Evolutionary conservation across 2,888 invertebrate species (phyloP).

Genomic region (Amphipyra tragopoginis): DNA sequence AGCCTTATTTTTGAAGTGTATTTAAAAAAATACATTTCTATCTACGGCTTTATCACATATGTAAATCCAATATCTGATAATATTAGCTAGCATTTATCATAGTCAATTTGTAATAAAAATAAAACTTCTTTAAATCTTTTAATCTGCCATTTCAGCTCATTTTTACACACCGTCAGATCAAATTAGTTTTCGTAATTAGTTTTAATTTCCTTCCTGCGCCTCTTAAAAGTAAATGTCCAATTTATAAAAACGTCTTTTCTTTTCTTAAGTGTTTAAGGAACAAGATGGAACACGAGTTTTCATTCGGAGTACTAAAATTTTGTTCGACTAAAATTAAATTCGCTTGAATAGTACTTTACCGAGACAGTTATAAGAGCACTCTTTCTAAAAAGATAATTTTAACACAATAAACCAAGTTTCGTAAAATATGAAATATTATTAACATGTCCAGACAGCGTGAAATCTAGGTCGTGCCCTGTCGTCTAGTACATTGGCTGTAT

Average conservation of each 20-base stretch:
- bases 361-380: constrained; percentile 16
- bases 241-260: no score
- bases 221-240: no score
- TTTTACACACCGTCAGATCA: no score
- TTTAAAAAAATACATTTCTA: no score
- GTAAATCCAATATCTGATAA: no score
- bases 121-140: no score
- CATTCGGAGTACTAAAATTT: constrained; percentile 1
- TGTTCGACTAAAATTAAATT: constrained; percentile 10
- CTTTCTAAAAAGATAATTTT: constrained; percentile 23
- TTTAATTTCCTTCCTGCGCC: no score
- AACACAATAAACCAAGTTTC: constrained; percentile 29
- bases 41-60: no score
- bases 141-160: background rate
- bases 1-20: no score
- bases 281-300: background rate
- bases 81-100: no score
- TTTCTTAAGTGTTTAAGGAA: background rate
- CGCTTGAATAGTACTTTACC: constrained; percentile 1
- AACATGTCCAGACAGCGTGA: constrained; percentile 55
- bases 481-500: constrained; percentile 62
- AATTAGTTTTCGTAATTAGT: no score
- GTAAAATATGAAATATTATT: constrained; percentile 60
- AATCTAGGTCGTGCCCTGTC: constrained; percentile 65
- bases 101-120: no score